Evolutionary conservation across 2,888 invertebrate species (phyloP), one percentile per base, ranked within the genome.

Genomic region (Sialis fuliginosa): DNA sequence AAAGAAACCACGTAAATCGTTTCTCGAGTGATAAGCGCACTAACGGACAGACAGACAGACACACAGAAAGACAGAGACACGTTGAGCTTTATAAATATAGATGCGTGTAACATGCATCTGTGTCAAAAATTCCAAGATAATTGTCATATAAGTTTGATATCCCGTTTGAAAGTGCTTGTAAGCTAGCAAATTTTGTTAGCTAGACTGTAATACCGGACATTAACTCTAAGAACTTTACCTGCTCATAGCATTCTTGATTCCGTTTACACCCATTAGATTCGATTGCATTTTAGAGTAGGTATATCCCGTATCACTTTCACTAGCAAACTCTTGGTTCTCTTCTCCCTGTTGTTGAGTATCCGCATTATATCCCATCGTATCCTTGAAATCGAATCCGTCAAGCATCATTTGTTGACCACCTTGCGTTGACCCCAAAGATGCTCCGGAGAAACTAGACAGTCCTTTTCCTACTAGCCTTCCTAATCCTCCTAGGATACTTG

Each of bases 381-480:
- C 72, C 57, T 85, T 83, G 57, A 87, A 87, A 48, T 86, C 86
- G 43, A 78, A 71, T 55, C 81, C 81, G 48, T 80, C 77, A 13
- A 79, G 72, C 33, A 64, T 62, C 35, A 64, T 62, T 50, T 60
- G 57, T 47, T 59, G 54, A 48, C 58, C 47, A 50, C 62, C 62
- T 34, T 60, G 58, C 41, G 57, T 57, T 4, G 65, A 65, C 4
- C 66, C 63, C n/a, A 65, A 57, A 57, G 76, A 50, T 62, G 75
- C 60, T 6, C 74, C 74, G 2, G 77, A 76, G 54, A 77, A 69
- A 5, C 77, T 75, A 58, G 72, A 61, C 60, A 69, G 53, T 41
- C 88, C 87, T 75, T 88, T 88, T 48, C 86, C 85, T 48, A 87
- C 76, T 50, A 88, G 74, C 65, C 86, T 86, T 45, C 86, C 86